Conservation (phyloP, 2,797 vertebrate species). For the Varecia variegata region DNA sequence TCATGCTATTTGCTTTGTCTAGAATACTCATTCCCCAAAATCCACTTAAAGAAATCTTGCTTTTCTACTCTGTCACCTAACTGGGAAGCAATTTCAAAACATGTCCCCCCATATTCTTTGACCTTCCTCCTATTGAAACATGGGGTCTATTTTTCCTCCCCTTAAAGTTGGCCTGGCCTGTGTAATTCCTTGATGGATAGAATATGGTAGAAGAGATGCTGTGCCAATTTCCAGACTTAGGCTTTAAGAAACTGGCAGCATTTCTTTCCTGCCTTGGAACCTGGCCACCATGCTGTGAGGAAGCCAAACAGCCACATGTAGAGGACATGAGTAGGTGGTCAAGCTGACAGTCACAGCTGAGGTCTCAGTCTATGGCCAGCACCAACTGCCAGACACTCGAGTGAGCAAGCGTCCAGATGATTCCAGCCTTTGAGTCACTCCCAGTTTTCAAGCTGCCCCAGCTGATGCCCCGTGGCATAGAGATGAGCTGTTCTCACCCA, state of each 20-base stretch:
- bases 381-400: not conserved
- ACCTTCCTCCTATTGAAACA: not conserved
- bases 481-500: not conserved
- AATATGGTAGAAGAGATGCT: not conserved
- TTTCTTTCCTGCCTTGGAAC: conserved; percentile 16
- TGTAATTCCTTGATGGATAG: not conserved
- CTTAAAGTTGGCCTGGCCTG: not conserved
- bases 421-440: not conserved
- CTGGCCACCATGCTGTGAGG: not conserved
- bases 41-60: not conserved
- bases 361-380: not conserved
- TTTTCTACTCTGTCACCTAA: not conserved
- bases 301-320: conserved; percentile 12
- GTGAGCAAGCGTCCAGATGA: not conserved
- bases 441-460: not conserved
- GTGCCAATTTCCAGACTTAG: not conserved
- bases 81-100: not conserved
- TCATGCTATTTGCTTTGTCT: not conserved
- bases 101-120: not conserved
- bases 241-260: conserved; percentile 15
- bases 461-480: not conserved
- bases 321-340: not conserved
- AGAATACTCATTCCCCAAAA: not conserved
- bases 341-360: not conserved
- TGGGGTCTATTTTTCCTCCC: not conserved